Conservation (phyloP, 2,113 vertebrate genomes). For the Peucedramus taeniatus region DNA sequence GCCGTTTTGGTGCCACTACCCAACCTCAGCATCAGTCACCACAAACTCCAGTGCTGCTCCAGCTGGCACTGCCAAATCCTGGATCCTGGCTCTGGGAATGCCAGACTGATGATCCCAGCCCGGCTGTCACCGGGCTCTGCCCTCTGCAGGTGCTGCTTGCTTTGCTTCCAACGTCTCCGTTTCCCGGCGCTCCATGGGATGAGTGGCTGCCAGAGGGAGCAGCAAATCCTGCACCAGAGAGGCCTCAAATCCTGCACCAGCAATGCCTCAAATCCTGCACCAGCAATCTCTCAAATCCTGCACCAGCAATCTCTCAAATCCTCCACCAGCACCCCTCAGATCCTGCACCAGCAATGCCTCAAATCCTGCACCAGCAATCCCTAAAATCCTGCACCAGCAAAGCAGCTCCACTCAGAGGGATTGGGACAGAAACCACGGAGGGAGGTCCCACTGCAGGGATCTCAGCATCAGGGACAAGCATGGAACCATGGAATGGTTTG, state of each 20-base stretch:
- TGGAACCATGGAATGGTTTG: neutral
- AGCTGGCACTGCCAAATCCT: neutral
- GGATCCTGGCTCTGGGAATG: neutral
- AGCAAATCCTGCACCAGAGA: neutral
- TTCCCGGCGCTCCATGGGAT: fast-evolving
- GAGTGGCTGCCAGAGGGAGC: neutral
- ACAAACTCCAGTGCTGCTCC: neutral
- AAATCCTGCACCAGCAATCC: too few species aligned
- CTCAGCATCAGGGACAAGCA: neutral
- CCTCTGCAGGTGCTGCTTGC: neutral
- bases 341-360: too few species aligned
- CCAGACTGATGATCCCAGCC: neutral
- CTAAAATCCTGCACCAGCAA: neutral
- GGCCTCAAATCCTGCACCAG: neutral
- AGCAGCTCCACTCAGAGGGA: neutral
- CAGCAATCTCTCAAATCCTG: neutral
- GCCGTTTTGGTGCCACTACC: neutral
- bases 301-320: neutral
- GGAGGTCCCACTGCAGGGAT: neutral
- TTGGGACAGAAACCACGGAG: fast-evolving
- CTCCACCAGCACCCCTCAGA: neutral
- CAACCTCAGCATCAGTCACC: neutral
- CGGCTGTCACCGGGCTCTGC: neutral
- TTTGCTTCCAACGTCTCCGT: neutral
- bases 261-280: neutral